Base-by-base conservation (phyloP, 1,140 invertebrate species). In the Pogonus chalceus region DNA sequence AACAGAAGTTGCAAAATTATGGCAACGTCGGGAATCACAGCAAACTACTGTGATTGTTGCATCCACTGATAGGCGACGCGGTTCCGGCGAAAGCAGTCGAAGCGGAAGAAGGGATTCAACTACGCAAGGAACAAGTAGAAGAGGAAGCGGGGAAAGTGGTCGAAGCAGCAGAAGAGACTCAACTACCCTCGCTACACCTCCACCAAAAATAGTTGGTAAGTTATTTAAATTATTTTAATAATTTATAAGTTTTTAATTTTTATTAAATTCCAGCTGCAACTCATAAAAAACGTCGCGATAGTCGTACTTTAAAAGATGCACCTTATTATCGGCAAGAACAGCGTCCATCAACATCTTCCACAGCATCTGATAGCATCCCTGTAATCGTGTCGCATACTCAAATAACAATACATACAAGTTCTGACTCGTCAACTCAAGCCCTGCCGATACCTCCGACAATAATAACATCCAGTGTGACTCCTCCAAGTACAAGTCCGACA, bases 361-460 rank as follows among this genome's bases (percentile, higher is more conserved):
- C 82, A 9, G 80, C 79, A 20, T 82, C 80, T 35, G 85, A 87
- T 71, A 83, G 81, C 21, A 74, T 72, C 12, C 77, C 76, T 48
- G 2, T 50, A 49, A 23, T 35, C 51, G n/a, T 55, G 48, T 52
- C 56, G 7, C 65, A 63, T 16, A 63, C 58, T 35, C 60, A 50
- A 2, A 22, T 49, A 20, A 35, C 37, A 1, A 35, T 48, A 35
- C 26, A 59, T 31, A 43, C 54, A 7, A 54, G 55, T 14, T 57
- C 58, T 2, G 79, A 80, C 62, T 73, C 74, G 22, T 75, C 77
- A 63, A 80, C 77, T 23, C 78, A 78, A 61, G 77, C 78, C 0
- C 72, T 87, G 58, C 83, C 81, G 14, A n/a, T n/a, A n/a, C 84
- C 86, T 46, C 87, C 87, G 0, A 89, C 85, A 20, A 90, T 89